phyloP scores from a whole-genome alignment of 2,888 invertebrate genomes.

The Ormyrus thymus region DNA sequence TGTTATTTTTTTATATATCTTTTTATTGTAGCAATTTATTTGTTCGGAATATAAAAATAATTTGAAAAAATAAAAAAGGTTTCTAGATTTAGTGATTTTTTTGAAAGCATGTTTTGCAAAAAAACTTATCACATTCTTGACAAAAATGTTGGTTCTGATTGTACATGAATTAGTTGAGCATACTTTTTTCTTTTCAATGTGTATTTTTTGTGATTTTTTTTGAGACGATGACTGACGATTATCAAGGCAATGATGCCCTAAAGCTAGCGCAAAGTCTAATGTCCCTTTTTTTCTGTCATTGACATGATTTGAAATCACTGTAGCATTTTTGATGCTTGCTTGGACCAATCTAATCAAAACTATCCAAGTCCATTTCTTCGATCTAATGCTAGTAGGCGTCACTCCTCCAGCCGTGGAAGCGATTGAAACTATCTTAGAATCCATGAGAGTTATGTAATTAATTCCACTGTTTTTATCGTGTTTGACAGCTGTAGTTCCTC shows the following conservation, averaged over 20 bases:
- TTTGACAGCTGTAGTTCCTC: constrained; percentile 3
- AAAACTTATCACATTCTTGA: too few species aligned
- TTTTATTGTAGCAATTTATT: too few species aligned
- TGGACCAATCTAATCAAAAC: constrained; percentile 20
- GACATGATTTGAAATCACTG: constrained; percentile 24
- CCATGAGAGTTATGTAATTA: constrained; percentile 21
- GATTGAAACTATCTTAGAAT: constrained; percentile 20
- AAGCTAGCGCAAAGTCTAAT: constrained; percentile 17
- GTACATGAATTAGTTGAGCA: constrained; percentile 27
- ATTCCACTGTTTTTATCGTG: constrained; percentile 36
- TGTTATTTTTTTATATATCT: too few species aligned
- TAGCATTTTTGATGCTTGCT: constrained; percentile 27
- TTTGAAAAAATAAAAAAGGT: too few species aligned
- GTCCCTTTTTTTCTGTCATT: constrained; percentile 31
- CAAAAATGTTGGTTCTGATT: constrained; percentile 24
- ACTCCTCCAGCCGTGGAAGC: constrained; percentile 22
- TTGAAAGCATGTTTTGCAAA: too few species aligned
- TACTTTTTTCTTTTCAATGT: constrained; percentile 27
- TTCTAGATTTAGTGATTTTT: too few species aligned
- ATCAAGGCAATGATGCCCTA: too few species aligned
- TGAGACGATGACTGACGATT: constrained; percentile 25
- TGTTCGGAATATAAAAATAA: too few species aligned
- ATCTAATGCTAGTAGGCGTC: constrained; percentile 13
- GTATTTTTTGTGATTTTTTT: too few species aligned
- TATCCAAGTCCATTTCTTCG: constrained; percentile 25